These are phyloP conservation scores for Actinia equina DNA, from an alignment of 64 coral and sea anemone genomes.

Conservation along the genomic window DNA sequence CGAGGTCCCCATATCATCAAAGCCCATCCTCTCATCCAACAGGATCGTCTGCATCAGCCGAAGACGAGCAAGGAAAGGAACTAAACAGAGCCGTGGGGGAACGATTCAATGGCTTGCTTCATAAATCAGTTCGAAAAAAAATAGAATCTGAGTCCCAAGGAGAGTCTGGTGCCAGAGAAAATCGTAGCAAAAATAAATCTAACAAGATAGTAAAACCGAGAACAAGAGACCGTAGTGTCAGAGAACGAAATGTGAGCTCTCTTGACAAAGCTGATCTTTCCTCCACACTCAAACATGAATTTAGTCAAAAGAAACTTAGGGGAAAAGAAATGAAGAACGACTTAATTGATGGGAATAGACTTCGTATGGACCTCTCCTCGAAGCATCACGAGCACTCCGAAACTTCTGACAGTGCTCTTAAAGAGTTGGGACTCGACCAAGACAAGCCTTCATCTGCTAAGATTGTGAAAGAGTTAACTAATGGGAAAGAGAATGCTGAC, in stretches of 20 bases:
- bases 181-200: neutral
- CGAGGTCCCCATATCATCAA: conserved; percentile 60
- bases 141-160: neutral
- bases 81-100: neutral
- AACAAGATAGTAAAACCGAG: neutral
- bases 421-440: neutral
- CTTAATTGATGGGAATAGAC: neutral
- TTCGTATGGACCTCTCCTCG: neutral
- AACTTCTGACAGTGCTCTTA: neutral
- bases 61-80: neutral
- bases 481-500: neutral
- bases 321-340: neutral
- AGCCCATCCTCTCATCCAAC: neutral
- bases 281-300: neutral
- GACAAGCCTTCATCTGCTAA: neutral
- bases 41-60: neutral
- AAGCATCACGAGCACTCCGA: neutral
- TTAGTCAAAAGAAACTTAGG: neutral
- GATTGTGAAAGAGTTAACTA: neutral
- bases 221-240: neutral
- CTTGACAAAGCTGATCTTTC: neutral
- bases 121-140: neutral
- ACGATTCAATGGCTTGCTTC: neutral
- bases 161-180: neutral
- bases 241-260: neutral